Conservation (phyloP, 2,797 vertebrate species). For the Helarctos malayanus region DNA sequence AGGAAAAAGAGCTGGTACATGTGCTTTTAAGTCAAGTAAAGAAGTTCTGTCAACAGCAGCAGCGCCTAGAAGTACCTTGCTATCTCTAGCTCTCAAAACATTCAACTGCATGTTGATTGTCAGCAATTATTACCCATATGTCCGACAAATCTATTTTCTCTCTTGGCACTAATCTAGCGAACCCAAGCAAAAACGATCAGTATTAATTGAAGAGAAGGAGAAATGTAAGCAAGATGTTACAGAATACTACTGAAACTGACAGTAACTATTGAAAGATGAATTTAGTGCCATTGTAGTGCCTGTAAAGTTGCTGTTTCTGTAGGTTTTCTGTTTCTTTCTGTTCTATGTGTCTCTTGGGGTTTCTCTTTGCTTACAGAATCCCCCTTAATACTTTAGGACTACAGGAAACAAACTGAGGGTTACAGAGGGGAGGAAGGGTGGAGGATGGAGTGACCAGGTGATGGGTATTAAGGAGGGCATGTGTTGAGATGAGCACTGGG, state of each 20-base stretch:
- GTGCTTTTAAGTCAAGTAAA: neutral
- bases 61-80: neutral
- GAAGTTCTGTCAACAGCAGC: neutral
- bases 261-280: too few relatives aligned
- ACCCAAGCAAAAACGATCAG: conserved; percentile 74
- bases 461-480: too few relatives aligned
- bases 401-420: too few relatives aligned
- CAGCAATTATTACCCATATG: conserved; percentile 82
- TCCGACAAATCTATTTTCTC: conserved; percentile 82
- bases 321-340: too few relatives aligned
- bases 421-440: too few relatives aligned
- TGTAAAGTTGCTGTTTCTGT: too few relatives aligned
- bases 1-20: fast-evolving
- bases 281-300: too few relatives aligned
- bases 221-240: conserved; percentile 74
- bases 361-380: too few relatives aligned
- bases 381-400: too few relatives aligned
- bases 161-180: conserved; percentile 72
- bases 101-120: conserved; percentile 84
- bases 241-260: conserved; percentile 63
- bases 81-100: conserved; percentile 22
- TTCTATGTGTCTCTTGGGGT: too few relatives aligned
- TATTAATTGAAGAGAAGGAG: conserved; percentile 63
- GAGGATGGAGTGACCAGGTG: too few relatives aligned
- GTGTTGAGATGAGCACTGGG: too few relatives aligned